A percentile compares a stretch with the other conserved stretches of the same genome.
phyloP scores from a whole-genome alignment of 2,113 vertebrate species.

The Oncorhynchus nerka region DNA sequence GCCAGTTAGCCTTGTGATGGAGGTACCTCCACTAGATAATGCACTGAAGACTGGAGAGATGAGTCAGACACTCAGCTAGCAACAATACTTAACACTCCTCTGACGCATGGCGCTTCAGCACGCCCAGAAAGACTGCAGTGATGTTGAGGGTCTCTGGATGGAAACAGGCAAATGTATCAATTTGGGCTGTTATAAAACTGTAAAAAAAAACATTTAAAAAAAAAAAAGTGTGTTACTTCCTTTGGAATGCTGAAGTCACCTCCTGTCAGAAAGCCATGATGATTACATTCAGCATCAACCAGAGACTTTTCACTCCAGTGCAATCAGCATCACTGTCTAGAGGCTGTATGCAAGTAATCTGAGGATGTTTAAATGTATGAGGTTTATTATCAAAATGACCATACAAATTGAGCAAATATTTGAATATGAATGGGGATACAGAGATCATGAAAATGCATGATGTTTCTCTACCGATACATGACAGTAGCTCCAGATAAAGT shows the following conservation, averaged over 20 bases:
- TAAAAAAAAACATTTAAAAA: too few relatives aligned
- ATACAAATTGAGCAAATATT: slow-evolving; percentile 35
- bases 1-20: background rate
- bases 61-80: slow-evolving; percentile 49
- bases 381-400: slow-evolving; percentile 57
- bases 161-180: slow-evolving; percentile 1
- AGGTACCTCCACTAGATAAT: slow-evolving; percentile 3
- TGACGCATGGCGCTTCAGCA: slow-evolving; percentile 47
- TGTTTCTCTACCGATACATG: slow-evolving; percentile 8
- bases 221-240: background rate
- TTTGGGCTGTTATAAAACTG: background rate
- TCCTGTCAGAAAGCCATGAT: background rate
- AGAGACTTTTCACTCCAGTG: background rate
- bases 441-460: slow-evolving; percentile 30
- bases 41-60: slow-evolving; percentile 27
- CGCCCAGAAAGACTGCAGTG: slow-evolving; percentile 54
- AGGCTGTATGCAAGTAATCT: background rate
- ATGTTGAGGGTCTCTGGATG: slow-evolving; percentile 15
- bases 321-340: background rate
- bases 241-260: too few relatives aligned
- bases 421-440: background rate
- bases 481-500: slow-evolving; percentile 25
- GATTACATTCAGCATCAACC: background rate
- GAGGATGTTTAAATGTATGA: background rate
- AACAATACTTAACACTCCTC: background rate